Evolutionary conservation across 1,140 invertebrate species (phyloP).

Genomic region (Apis laboriosa): DNA sequence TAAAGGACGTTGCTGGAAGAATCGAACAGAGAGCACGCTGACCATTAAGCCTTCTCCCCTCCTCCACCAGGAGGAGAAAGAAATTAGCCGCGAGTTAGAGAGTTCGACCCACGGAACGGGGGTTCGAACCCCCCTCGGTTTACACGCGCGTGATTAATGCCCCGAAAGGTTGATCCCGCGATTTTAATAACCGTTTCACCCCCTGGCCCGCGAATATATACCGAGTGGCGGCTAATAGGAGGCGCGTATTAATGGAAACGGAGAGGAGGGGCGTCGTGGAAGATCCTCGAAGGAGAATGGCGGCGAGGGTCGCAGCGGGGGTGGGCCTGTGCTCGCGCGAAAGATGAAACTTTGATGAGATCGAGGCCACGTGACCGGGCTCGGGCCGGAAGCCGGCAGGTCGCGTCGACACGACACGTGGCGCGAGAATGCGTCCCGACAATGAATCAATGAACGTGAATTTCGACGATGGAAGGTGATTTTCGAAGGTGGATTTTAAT

Average conservation of each 20-base stretch:
- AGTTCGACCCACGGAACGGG: too few species aligned
- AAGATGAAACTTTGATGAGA: slow-evolving; percentile 66
- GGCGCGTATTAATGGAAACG: slow-evolving; percentile 26
- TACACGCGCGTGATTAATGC: slow-evolving; percentile 70
- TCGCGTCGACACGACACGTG: slow-evolving; percentile 54
- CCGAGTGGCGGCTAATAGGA: slow-evolving; percentile 35
- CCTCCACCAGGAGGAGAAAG: slow-evolving; percentile 32
- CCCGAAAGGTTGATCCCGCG: slow-evolving; percentile 53
- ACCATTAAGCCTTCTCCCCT: neutral
- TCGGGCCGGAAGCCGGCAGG: slow-evolving; percentile 42
- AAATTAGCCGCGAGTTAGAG: slow-evolving; percentile 64
- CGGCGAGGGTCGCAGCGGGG: slow-evolving; percentile 29
- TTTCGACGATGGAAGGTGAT: slow-evolving; percentile 9
- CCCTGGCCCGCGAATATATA: slow-evolving; percentile 43
- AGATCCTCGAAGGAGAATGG: neutral
- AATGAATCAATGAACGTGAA: slow-evolving; percentile 15
- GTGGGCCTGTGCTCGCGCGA: slow-evolving; percentile 43
- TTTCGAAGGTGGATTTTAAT: slow-evolving; percentile 30
- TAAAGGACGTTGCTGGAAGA: too few species aligned
- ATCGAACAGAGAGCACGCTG: too few species aligned
- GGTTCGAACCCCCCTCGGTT: slow-evolving; percentile 7
- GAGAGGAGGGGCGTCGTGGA: neutral
- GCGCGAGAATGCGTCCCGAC: slow-evolving; percentile 40
- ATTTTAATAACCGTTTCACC: slow-evolving; percentile 68
- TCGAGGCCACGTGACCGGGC: slow-evolving; percentile 57